Evolutionary conservation across 1,140 invertebrate genomes (phyloP), one percentile per base, ranked within the genome.

Genomic region (Hestina assimilis): DNA sequence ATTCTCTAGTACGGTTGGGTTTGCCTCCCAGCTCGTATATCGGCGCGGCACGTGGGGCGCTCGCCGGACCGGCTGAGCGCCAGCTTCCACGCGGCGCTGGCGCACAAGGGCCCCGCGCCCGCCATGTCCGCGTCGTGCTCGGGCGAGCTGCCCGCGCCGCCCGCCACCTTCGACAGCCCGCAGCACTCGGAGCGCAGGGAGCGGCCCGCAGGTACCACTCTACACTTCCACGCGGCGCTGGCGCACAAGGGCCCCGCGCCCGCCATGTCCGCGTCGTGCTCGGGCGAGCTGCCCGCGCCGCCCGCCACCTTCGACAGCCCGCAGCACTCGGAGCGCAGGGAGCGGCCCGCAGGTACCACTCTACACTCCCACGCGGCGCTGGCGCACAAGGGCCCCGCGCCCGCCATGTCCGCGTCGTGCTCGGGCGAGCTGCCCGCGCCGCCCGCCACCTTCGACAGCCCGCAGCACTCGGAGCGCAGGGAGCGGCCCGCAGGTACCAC

Each of bases 51-150:
- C 83, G 73, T 93, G 89, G 86, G 89, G 26, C 86, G 90, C n/a
- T 94, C 93, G 0, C 93, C 93, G 0, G 93, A 94, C 69, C 90
- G 93, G 23, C 93, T 95, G 88, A 85, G 91, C 1, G 89, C 91
- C 7, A 94, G 93, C 69, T 94, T 91, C 83, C 93, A 94, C 56
- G 63, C 79, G 1, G 75, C 78, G 3, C 28, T 82, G 1, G 31
- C 69, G 8, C 74, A 75, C 40, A 63, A 64, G 26, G 70, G 57
- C 43, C 74, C 74, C 0, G 72, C 66, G 4, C 75, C 65, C 51
- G 57, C 40, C 38, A 81, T 77, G 75, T 71, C 73, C 1, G 63
- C 72, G 59, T 85, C 83, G 0, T 83, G 74, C 40, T 81, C 79
- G 3, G 82, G 80, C 0, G 87, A 87, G 5, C 63, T 83, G 7